phyloP scores from a whole-genome alignment of 2,797 vertebrate genomes.

The Eleutherodactylus coqui region DNA sequence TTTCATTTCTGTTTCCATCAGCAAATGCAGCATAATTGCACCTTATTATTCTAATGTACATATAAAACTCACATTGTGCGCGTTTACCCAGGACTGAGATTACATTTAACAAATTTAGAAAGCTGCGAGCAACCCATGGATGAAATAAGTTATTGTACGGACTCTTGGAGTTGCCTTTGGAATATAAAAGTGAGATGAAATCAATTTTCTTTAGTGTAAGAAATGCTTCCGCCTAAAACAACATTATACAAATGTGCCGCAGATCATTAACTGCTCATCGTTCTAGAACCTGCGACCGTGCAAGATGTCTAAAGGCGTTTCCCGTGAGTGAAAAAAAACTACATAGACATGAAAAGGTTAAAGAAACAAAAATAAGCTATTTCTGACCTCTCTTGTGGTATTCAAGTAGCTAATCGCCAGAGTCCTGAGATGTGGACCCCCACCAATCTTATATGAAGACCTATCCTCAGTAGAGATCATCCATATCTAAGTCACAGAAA shows the following conservation, averaged over 20 bases:
- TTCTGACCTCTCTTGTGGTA: too few relatives aligned
- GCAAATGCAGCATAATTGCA: slow-evolving; percentile 7
- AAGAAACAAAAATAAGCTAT: too few relatives aligned
- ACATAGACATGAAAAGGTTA: too few relatives aligned
- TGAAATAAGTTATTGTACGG: slow-evolving; percentile 83
- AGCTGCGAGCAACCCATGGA: slow-evolving; percentile 77
- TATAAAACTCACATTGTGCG: slow-evolving; percentile 22
- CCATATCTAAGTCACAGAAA: too few relatives aligned
- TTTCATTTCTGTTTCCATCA: slow-evolving; percentile 12
- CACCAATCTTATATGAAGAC: too few relatives aligned
- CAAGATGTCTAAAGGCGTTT: not conserved
- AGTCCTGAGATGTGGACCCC: too few relatives aligned
- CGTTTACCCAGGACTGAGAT: slow-evolving; percentile 58
- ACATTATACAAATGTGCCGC: slow-evolving; percentile 69
- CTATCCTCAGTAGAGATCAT: too few relatives aligned
- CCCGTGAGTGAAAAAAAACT: too few relatives aligned
- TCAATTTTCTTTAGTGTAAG: slow-evolving; percentile 66
- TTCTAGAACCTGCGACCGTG: slow-evolving; percentile 59
- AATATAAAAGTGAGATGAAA: slow-evolving; percentile 65
- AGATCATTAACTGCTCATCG: slow-evolving; percentile 73
- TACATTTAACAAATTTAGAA: slow-evolving; percentile 78
- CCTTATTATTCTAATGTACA: slow-evolving; percentile 27
- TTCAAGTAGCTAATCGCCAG: too few relatives aligned
- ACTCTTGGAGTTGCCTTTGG: slow-evolving; percentile 68
- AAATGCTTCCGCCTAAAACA: slow-evolving; percentile 62